These are phyloP conservation scores for Stenurella melanura DNA, from an alignment of 2,888 invertebrate genomes.

Conservation along the genomic window DNA sequence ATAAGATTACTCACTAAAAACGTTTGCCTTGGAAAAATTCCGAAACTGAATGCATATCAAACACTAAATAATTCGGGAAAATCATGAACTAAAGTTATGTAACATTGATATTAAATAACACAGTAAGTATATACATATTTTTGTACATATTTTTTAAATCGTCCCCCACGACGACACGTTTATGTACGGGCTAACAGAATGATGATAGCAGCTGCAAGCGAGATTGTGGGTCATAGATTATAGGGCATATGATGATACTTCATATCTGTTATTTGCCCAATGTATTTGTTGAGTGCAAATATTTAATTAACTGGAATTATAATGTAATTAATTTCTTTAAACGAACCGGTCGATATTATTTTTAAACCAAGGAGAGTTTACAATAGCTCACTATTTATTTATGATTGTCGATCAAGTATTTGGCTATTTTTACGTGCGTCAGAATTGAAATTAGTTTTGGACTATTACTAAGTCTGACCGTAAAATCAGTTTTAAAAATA, in stretches of 20 bases:
- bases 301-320: slow-evolving; percentile 22
- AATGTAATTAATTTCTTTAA: neutral
- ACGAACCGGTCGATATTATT: slow-evolving; percentile 18
- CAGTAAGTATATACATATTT: too few species aligned
- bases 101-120: too few species aligned
- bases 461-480: slow-evolving; percentile 5
- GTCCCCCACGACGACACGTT: neutral
- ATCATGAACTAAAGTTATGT: too few species aligned
- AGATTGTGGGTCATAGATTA: slow-evolving; percentile 50
- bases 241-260: slow-evolving; percentile 30
- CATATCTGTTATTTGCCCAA: slow-evolving; percentile 18
- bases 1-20: too few species aligned
- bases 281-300: slow-evolving; percentile 34
- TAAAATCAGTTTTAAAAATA: slow-evolving; percentile 18
- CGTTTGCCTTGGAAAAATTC: too few species aligned
- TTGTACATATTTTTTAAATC: neutral
- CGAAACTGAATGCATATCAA: too few species aligned
- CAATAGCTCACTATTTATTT: slow-evolving; percentile 39
- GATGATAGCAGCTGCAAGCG: slow-evolving; percentile 39
- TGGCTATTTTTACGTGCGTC: slow-evolving; percentile 38
- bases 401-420: slow-evolving; percentile 42
- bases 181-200: slow-evolving; percentile 7
- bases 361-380: slow-evolving; percentile 42
- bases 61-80: too few species aligned
- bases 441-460: slow-evolving; percentile 20